Evolutionary conservation across 2,888 invertebrate species (phyloP).

Genomic region (Conus canariensis): DNA sequence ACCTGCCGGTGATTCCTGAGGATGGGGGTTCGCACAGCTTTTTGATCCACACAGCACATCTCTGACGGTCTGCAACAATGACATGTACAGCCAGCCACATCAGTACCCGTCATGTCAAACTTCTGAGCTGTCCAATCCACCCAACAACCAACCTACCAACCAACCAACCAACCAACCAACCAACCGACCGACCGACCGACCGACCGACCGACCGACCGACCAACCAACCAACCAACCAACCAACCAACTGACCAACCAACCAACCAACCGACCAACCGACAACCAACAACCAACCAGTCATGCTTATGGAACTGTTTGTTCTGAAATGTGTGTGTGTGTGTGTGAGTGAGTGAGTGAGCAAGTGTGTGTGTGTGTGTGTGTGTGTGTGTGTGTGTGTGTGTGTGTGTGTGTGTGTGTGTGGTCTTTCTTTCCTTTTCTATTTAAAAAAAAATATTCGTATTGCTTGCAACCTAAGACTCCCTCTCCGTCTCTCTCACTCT

Average conservation of each 20-base stretch:
- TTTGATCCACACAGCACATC: constrained; percentile 78
- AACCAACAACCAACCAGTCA: neutral
- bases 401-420: constrained; percentile 18
- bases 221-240: neutral
- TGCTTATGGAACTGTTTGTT: neutral
- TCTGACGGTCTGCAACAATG: constrained; percentile 72
- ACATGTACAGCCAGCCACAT: constrained; percentile 23
- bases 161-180: neutral
- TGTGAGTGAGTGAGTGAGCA: too few relatives aligned
- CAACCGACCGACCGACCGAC: neutral
- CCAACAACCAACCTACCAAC: neutral
- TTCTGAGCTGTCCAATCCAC: neutral
- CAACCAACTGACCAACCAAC: neutral
- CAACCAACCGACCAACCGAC: neutral
- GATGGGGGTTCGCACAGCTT: constrained; percentile 75
- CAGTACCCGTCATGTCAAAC: neutral
- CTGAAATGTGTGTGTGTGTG: too few relatives aligned
- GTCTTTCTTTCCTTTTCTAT: too few relatives aligned
- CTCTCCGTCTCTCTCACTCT: too few relatives aligned
- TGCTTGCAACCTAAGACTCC: too few relatives aligned
- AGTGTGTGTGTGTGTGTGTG: too few relatives aligned
- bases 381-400: neutral
- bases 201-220: neutral
- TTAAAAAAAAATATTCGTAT: too few relatives aligned
- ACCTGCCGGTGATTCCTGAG: constrained; percentile 69